These are phyloP conservation scores for Euplagia quadripunctaria DNA, from an alignment of 2,888 invertebrate species.

Conservation along the genomic window DNA sequence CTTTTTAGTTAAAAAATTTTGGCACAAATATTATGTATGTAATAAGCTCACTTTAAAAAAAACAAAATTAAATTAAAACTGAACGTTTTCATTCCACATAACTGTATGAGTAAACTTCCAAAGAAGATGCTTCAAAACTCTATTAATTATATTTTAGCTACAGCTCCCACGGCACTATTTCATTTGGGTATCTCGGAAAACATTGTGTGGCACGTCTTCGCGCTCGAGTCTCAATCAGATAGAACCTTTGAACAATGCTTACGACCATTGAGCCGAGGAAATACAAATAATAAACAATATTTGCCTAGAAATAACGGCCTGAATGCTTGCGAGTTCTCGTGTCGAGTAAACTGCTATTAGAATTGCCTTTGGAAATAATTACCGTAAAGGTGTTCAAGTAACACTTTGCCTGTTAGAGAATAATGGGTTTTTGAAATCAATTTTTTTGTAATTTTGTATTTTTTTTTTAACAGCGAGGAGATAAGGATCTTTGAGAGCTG, in stretches of 20 bases:
- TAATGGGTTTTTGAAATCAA: background rate
- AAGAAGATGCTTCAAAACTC: background rate
- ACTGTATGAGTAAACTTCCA: background rate
- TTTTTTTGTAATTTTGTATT: background rate
- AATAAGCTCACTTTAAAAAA: too few relatives aligned
- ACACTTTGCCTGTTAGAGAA: background rate
- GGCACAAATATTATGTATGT: too few relatives aligned
- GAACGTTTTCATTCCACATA: background rate
- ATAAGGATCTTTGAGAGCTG: too few relatives aligned
- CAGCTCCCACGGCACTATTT: constrained; percentile 16
- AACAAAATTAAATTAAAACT: background rate
- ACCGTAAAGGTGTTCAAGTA: background rate
- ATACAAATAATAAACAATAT: constrained; percentile 42
- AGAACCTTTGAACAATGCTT: constrained; percentile 37
- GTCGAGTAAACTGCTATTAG: background rate
- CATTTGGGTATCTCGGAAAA: constrained; percentile 10
- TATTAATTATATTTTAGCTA: constrained; percentile 11
- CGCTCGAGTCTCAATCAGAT: constrained; percentile 38
- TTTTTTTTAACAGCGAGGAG: too few relatives aligned
- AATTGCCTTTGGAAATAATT: constrained; percentile 5
- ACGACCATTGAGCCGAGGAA: constrained; percentile 22
- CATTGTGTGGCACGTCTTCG: constrained; percentile 15
- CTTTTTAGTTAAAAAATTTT: too few relatives aligned
- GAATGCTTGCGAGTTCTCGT: background rate
- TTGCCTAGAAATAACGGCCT: constrained; percentile 35